phyloP scores from a whole-genome alignment of 2,113 vertebrate genomes.

The Saimiri boliviensis region DNA sequence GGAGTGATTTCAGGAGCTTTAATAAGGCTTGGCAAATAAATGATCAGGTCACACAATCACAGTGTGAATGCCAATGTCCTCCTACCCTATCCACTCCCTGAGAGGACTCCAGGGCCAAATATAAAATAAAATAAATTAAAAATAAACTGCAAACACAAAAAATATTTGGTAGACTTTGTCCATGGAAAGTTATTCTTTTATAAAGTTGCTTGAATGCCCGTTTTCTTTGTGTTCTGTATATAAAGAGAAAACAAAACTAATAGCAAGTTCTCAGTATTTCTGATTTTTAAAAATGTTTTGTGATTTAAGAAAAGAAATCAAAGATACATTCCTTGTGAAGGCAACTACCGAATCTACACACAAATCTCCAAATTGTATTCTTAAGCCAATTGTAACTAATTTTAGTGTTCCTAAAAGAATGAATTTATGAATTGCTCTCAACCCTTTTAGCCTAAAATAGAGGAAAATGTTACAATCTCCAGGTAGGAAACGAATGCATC shows the following conservation, averaged over 20 bases:
- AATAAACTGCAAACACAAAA: neutral
- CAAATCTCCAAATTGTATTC: neutral
- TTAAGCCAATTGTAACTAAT: neutral
- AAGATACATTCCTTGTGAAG: neutral
- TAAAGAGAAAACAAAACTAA: neutral
- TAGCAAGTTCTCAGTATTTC: neutral
- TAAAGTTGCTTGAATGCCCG: neutral
- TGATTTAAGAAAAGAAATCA: conserved; percentile 18
- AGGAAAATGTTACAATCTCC: neutral
- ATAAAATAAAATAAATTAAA: neutral
- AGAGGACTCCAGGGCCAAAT: neutral
- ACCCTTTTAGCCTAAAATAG: neutral
- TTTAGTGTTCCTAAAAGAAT: neutral
- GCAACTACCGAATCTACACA: neutral
- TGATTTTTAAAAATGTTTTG: neutral
- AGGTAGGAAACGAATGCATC: neutral
- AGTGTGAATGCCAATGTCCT: conserved; percentile 57
- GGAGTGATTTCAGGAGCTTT: conserved; percentile 74
- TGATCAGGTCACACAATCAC: conserved; percentile 57
- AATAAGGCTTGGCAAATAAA: conserved; percentile 78
- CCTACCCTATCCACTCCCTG: neutral
- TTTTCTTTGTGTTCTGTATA: neutral
- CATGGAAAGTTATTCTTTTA: neutral
- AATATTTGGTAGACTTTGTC: neutral
- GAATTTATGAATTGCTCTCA: neutral